These are phyloP conservation scores for Lagorchestes hirsutus DNA, from an alignment of 2,797 vertebrate genomes.

Conservation along the genomic window DNA sequence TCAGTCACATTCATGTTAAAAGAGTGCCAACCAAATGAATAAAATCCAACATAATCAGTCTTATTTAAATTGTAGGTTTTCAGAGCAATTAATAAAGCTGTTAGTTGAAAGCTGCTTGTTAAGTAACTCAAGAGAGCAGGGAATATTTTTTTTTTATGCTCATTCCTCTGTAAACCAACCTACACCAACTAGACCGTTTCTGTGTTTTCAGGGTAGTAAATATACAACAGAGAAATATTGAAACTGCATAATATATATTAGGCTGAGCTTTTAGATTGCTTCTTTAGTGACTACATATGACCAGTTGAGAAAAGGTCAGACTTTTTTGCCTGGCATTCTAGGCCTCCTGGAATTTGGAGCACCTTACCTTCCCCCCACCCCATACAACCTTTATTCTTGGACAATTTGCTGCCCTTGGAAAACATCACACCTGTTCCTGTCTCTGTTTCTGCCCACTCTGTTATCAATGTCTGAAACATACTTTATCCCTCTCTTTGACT, in stretches of 20 bases:
- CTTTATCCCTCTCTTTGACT: not conserved
- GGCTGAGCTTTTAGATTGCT: not conserved
- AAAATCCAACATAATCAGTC: constrained; percentile 67
- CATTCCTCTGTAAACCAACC: constrained; percentile 49
- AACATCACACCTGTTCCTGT: not conserved
- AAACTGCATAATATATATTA: not conserved
- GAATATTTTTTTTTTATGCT: constrained; percentile 51
- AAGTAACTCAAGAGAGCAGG: constrained; percentile 65
- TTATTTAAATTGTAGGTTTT: constrained; percentile 71
- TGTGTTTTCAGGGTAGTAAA: not conserved
- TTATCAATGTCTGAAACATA: not conserved
- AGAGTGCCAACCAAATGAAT: constrained; percentile 59
- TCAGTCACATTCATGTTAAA: constrained; percentile 50
- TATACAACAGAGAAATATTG: not conserved
- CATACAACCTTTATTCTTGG: not conserved
- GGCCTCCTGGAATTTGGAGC: not conserved
- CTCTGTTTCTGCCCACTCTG: not conserved
- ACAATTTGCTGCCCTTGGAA: not conserved
- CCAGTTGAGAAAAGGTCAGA: not conserved
- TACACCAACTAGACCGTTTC: constrained; percentile 43
- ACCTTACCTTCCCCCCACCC: not conserved
- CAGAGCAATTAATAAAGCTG: constrained; percentile 69
- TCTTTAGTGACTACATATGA: not conserved
- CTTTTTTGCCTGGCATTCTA: not conserved
- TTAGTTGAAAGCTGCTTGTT: constrained; percentile 61